Evolutionary conservation across 2,113 vertebrate species (phyloP).

Genomic region (Sus scrofa): T2T-Sscrofa CM000813.6:66308001-66308500

Average conservation of each 20-base stretch:
- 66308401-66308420: background rate
- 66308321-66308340: too few species aligned
- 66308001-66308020: too few species aligned
- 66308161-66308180: background rate
- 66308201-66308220: background rate
- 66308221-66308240: background rate
- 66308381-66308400: background rate
- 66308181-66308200: background rate
- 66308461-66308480: background rate
- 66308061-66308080: too few species aligned
- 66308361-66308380: background rate
- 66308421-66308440: background rate
- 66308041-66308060: too few species aligned
- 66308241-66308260: background rate
- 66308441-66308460: background rate
- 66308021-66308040: too few species aligned
- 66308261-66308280: background rate
- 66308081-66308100: too few species aligned
- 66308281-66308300: background rate
- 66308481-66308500: background rate
- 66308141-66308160: background rate
- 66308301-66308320: background rate
- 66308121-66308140: too few species aligned
- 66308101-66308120: too few species aligned
- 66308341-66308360: background rate